Evolutionary conservation across 92 coral and sea anemone genomes (phyloP).

Genomic region (Paramuricea clavata): DNA sequence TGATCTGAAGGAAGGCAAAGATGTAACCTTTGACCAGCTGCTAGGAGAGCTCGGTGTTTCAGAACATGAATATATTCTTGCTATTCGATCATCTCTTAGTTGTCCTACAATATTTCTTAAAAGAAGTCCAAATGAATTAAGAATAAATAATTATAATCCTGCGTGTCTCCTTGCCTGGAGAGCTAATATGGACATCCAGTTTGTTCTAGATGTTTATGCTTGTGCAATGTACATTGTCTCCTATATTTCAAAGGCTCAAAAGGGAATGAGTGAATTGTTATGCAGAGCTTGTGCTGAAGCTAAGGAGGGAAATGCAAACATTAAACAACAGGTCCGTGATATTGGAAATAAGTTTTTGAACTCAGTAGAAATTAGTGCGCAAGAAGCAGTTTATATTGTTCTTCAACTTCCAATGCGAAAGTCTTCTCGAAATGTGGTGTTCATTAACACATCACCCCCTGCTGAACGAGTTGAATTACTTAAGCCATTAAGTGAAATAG

Average conservation of each 20-base stretch:
- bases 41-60: constrained; percentile 3
- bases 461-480: constrained; percentile 39
- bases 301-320: not conserved
- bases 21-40: constrained; percentile 5
- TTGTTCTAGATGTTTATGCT: constrained; percentile 24
- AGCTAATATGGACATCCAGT: constrained; percentile 6
- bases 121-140: constrained; percentile 72
- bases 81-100: constrained; percentile 66
- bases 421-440: constrained; percentile 55
- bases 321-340: not conserved
- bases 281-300: not conserved
- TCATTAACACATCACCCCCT: constrained; percentile 53
- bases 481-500: constrained; percentile 11
- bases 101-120: constrained; percentile 67
- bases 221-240: not conserved
- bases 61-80: constrained; percentile 54
- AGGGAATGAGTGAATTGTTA: not conserved
- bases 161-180: constrained; percentile 54
- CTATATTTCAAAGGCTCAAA: not conserved
- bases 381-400: not conserved
- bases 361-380: not conserved
- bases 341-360: not conserved
- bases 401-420: constrained; percentile 61
- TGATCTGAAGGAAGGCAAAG: not conserved
- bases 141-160: constrained; percentile 59